phyloP scores from a whole-genome alignment of 2,113 vertebrate species.

The Ciconia stormi region DNA sequence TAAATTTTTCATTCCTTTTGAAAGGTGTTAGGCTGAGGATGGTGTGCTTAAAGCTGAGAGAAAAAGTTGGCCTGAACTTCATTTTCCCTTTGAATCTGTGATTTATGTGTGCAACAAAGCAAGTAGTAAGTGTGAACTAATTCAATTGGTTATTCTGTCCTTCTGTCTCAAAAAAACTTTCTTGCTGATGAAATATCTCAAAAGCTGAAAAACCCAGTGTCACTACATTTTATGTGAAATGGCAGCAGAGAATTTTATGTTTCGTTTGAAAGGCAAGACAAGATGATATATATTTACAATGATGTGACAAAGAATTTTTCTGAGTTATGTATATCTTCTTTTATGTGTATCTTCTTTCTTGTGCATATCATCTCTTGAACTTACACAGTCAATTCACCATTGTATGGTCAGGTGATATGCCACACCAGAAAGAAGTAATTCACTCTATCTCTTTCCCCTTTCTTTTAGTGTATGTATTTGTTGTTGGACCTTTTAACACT shows the following conservation, averaged over 20 bases:
- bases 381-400: background rate
- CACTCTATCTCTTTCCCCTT: background rate
- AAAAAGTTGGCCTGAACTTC: slow-evolving; percentile 12
- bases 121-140: slow-evolving; percentile 48
- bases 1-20: background rate
- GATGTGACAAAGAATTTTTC: slow-evolving; percentile 37
- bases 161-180: slow-evolving; percentile 1
- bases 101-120: slow-evolving; percentile 42
- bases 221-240: slow-evolving; percentile 38
- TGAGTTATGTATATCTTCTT: background rate
- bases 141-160: slow-evolving; percentile 19
- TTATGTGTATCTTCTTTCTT: too few species aligned
- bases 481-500: background rate
- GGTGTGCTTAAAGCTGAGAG: background rate
- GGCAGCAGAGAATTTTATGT: background rate
- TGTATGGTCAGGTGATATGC: background rate
- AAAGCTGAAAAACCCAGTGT: slow-evolving; percentile 50
- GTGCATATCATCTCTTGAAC: background rate
- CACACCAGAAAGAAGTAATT: slow-evolving; percentile 15
- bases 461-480: background rate
- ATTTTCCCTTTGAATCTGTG: background rate
- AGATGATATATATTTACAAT: slow-evolving; percentile 9
- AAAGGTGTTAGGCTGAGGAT: background rate
- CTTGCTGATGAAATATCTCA: slow-evolving; percentile 52
- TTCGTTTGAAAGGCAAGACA: slow-evolving; percentile 32